phyloP scores from a whole-genome alignment of 2,888 invertebrate species.

The Harpalus rubripes region DNA sequence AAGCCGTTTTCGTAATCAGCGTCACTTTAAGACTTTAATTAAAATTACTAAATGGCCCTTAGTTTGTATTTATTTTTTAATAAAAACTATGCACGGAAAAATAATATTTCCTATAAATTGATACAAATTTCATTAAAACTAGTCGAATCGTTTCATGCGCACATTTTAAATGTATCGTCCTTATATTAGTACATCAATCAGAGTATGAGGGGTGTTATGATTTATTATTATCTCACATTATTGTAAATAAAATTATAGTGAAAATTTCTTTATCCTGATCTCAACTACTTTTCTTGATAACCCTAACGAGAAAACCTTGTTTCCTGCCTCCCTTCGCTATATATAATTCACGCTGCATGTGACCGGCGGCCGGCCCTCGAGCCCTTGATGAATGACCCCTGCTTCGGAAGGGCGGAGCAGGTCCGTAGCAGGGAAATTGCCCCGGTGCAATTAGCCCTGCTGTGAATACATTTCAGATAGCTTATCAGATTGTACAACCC shows the following conservation, averaged over 20 bases:
- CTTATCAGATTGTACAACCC: slow-evolving; percentile 40
- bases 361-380: background rate
- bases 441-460: slow-evolving; percentile 23
- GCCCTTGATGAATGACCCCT: slow-evolving; percentile 31
- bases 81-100: too few species aligned
- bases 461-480: slow-evolving; percentile 47
- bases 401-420: slow-evolving; percentile 35
- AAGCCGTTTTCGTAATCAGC: too few species aligned
- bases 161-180: background rate
- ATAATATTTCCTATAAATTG: too few species aligned
- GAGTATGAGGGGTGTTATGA: background rate
- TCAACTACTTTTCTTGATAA: slow-evolving; percentile 22
- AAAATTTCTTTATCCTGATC: background rate
- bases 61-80: too few species aligned
- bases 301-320: slow-evolving; percentile 29
- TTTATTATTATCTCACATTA: background rate
- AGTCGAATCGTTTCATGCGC: background rate
- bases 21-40: too few species aligned
- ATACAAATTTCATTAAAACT: too few species aligned
- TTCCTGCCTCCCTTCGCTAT: slow-evolving; percentile 2
- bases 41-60: too few species aligned
- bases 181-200: background rate
- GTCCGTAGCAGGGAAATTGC: slow-evolving; percentile 29
- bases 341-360: slow-evolving; percentile 43
- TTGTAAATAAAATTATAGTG: background rate